Evolutionary conservation across 23 tunicate species (phyloP).

Genomic region (Oikopleura dioica): DNA sequence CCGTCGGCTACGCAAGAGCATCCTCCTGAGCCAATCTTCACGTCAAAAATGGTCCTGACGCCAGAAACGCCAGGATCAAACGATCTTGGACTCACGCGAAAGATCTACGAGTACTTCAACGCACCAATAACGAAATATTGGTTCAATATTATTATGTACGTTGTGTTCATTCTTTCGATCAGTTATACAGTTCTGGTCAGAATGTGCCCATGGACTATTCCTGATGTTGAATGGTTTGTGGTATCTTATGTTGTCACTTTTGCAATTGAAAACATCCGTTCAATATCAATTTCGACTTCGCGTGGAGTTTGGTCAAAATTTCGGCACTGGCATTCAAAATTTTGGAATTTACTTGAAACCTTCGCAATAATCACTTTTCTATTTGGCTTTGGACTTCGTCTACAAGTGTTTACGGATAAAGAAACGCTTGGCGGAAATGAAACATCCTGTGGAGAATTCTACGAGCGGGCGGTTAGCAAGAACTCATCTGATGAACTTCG

Average conservation of each 20-base stretch:
- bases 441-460: too few relatives aligned
- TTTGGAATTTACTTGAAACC: slow-evolving; percentile 28
- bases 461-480: not conserved
- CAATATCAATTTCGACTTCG: not conserved
- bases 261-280: slow-evolving; percentile 2
- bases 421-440: too few relatives aligned
- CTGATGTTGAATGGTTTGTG: not conserved
- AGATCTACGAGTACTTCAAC: slow-evolving; percentile 72
- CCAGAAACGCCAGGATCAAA: too few relatives aligned
- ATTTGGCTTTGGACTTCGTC: not conserved
- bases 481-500: not conserved
- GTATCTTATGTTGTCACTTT: not conserved
- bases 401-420: too few relatives aligned
- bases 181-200: slow-evolving; percentile 48
- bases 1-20: slow-evolving; percentile 16
- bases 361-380: slow-evolving; percentile 16
- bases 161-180: slow-evolving; percentile 24
- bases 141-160: slow-evolving; percentile 40
- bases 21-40: slow-evolving; percentile 28
- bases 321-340: slow-evolving; percentile 15
- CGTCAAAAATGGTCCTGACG: slow-evolving; percentile 21
- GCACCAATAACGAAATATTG: slow-evolving; percentile 96
- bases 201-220: not conserved
- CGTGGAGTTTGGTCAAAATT: not conserved
- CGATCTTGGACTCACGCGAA: slow-evolving; percentile 28